These are phyloP conservation scores for Cotesia chilonis DNA, from an alignment of 1,140 invertebrate species.

Conservation along the genomic window DNA sequence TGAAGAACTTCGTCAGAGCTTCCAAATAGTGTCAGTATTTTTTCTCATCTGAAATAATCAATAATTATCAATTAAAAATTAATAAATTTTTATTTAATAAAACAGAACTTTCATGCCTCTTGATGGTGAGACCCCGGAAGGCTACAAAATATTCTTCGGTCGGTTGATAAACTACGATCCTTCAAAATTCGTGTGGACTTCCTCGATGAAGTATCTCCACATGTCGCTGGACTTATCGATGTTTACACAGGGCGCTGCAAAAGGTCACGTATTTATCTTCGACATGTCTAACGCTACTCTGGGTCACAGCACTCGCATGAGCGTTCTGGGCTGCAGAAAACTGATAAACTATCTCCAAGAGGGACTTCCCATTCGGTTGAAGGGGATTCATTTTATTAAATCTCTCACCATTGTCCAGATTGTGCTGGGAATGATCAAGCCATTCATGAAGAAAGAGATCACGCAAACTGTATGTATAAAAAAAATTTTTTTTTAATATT, in stretches of 20 bases:
- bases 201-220: slow-evolving; percentile 63
- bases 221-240: slow-evolving; percentile 70
- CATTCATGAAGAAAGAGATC: slow-evolving; percentile 76
- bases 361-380: slow-evolving; percentile 71
- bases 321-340: slow-evolving; percentile 70
- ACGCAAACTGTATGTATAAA: slow-evolving; percentile 64
- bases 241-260: slow-evolving; percentile 65
- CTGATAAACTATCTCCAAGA: slow-evolving; percentile 74
- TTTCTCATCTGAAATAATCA: not conserved
- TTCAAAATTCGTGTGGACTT: slow-evolving; percentile 68
- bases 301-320: slow-evolving; percentile 70
- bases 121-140: slow-evolving; percentile 64
- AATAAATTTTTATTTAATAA: slow-evolving; percentile 20
- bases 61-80: not conserved
- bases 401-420: slow-evolving; percentile 74
- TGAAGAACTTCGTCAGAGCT: slow-evolving; percentile 58
- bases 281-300: slow-evolving; percentile 69
- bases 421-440: slow-evolving; percentile 72
- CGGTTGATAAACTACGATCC: slow-evolving; percentile 68
- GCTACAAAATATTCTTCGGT: slow-evolving; percentile 66
- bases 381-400: slow-evolving; percentile 75
- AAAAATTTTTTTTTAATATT: too few relatives aligned
- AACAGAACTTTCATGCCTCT: slow-evolving; percentile 45
- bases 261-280: slow-evolving; percentile 69
- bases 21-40: slow-evolving; percentile 66